Evolutionary conservation across 2,797 vertebrate genomes (phyloP).

Genomic region (Pseudotriccus pelzelni): DNA sequence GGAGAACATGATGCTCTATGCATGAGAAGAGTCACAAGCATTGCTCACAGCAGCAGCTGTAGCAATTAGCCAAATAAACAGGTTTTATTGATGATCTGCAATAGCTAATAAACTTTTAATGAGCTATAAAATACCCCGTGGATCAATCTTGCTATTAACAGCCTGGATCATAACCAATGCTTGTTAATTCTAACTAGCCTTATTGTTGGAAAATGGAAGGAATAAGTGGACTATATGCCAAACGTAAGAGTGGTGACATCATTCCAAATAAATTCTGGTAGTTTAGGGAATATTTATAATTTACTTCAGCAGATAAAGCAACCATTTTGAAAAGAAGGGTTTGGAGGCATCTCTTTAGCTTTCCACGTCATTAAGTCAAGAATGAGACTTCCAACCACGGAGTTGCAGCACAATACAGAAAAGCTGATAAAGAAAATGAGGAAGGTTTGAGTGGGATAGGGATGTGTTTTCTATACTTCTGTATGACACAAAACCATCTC

Average conservation of each 20-base stretch:
- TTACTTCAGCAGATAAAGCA: neutral
- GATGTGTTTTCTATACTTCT: neutral
- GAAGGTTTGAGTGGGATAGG: neutral
- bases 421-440: neutral
- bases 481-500: neutral
- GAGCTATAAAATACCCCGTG: conserved; percentile 18
- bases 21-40: neutral
- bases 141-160: conserved; percentile 46
- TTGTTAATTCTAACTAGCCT: conserved; percentile 15
- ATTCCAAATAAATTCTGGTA: neutral
- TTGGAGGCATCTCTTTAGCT: neutral
- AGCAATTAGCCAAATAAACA: conserved; percentile 55
- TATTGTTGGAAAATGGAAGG: neutral
- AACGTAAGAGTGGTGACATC: neutral
- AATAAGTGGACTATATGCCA: neutral
- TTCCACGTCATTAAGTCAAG: neutral
- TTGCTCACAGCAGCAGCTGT: conserved; percentile 20
- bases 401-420: neutral
- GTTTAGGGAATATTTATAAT: neutral
- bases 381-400: neutral
- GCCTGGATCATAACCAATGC: conserved; percentile 47
- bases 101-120: conserved; percentile 63
- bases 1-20: neutral
- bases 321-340: neutral
- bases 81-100: conserved; percentile 47